These are phyloP conservation scores for Thereva unica DNA, from an alignment of 2,888 invertebrate species.

Conservation along the genomic window DNA sequence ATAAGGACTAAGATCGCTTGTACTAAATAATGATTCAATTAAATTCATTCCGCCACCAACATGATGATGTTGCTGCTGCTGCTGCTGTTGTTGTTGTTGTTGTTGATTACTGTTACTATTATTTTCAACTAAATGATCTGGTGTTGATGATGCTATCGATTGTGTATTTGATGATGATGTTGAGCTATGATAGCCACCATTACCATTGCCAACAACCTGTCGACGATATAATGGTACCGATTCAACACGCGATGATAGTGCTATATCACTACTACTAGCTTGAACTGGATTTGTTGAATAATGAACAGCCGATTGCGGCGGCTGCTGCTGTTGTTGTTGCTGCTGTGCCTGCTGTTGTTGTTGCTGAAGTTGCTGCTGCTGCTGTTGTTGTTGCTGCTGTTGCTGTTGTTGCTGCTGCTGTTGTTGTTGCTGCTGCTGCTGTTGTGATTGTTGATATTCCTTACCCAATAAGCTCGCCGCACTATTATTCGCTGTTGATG, in stretches of 20 bases:
- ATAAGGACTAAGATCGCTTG: slow-evolving; percentile 38
- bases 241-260: slow-evolving; percentile 44
- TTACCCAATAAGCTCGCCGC: slow-evolving; percentile 41
- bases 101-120: slow-evolving; percentile 9
- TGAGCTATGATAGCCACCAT: slow-evolving; percentile 42
- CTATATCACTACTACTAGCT: slow-evolving; percentile 16
- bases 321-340: slow-evolving; percentile 45
- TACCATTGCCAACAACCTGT: slow-evolving; percentile 56
- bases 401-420: slow-evolving; percentile 45
- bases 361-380: slow-evolving; percentile 43
- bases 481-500: slow-evolving; percentile 1
- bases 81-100: slow-evolving; percentile 5
- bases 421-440: slow-evolving; percentile 43
- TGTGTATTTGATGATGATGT: slow-evolving; percentile 47
- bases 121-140: slow-evolving; percentile 48
- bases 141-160: slow-evolving; percentile 48
- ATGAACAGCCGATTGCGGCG: slow-evolving; percentile 20
- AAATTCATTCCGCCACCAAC: slow-evolving; percentile 8
- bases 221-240: slow-evolving; percentile 61
- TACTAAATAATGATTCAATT: slow-evolving; percentile 39
- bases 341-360: slow-evolving; percentile 43
- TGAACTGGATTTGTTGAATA: slow-evolving; percentile 16
- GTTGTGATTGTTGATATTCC: slow-evolving; percentile 43
- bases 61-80: slow-evolving; percentile 6
- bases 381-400: slow-evolving; percentile 40